Evolutionary conservation across 2,888 invertebrate genomes (phyloP).

Genomic region (Folsomia candida): DNA sequence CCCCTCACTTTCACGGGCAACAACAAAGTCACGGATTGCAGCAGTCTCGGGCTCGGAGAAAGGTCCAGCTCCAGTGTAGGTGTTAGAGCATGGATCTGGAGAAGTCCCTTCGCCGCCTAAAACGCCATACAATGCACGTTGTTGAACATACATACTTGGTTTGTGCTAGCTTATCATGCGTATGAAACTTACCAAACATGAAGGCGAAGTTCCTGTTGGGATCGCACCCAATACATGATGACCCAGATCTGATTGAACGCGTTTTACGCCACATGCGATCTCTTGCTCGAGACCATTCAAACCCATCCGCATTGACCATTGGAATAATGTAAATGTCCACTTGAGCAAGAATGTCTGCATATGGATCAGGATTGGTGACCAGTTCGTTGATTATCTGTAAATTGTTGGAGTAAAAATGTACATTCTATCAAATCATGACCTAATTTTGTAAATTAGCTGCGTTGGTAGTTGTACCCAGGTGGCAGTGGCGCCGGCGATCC

Average conservation of each 20-base stretch:
- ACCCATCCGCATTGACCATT: conserved; percentile 80
- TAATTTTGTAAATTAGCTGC: background rate
- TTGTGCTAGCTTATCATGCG: background rate
- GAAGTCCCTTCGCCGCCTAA: conserved; percentile 69
- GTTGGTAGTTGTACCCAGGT: conserved; percentile 58
- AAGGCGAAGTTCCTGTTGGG: conserved; percentile 61
- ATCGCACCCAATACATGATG: conserved; percentile 69
- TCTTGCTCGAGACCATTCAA: conserved; percentile 71
- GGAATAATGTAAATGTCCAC: conserved; percentile 71
- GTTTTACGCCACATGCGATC: conserved; percentile 78
- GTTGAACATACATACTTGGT: too few relatives aligned
- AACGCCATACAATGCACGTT: too few relatives aligned
- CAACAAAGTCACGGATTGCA: conserved; percentile 28
- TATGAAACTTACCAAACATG: background rate
- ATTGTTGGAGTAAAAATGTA: too few relatives aligned
- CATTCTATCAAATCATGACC: background rate
- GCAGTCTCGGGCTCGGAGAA: conserved; percentile 55
- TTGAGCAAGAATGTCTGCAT: conserved; percentile 57
- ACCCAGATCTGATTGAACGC: conserved; percentile 55
- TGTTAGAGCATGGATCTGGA: conserved; percentile 68
- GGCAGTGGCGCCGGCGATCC: conserved; percentile 75
- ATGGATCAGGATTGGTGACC: conserved; percentile 56
- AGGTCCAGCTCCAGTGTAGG: conserved; percentile 59
- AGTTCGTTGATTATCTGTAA: conserved; percentile 65
- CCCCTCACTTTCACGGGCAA: conserved; percentile 10